Conservation (phyloP, 2,113 vertebrate genomes). For the Aegithalos caudatus region DNA sequence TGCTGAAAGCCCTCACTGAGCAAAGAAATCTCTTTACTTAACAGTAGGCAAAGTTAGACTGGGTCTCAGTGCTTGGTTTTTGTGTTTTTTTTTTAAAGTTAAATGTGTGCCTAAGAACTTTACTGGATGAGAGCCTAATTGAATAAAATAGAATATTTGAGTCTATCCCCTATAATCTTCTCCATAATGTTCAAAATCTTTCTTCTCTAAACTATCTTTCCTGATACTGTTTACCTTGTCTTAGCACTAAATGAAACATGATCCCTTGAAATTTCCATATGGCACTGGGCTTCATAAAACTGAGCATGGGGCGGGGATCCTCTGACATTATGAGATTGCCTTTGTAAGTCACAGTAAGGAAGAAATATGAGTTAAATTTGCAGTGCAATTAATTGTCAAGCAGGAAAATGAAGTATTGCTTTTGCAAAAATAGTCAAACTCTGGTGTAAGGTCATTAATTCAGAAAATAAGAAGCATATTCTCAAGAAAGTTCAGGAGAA, state of each 20-base stretch:
- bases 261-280: neutral
- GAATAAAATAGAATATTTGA: neutral
- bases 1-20: neutral
- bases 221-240: slow-evolving; percentile 28
- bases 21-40: slow-evolving; percentile 1
- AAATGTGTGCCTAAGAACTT: neutral
- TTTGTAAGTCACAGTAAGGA: neutral
- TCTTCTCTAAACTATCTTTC: slow-evolving; percentile 11
- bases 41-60: neutral
- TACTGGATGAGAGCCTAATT: slow-evolving; percentile 7
- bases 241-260: slow-evolving; percentile 22
- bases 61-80: neutral
- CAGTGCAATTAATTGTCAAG: neutral
- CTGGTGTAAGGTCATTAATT: neutral
- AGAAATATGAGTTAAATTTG: neutral
- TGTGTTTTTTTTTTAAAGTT: neutral
- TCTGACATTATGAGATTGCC: neutral
- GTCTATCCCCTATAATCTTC: slow-evolving; percentile 34
- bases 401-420: neutral
- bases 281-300: neutral
- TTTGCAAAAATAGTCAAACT: neutral
- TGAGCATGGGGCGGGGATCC: neutral
- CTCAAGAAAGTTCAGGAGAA: neutral
- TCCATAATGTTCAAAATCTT: neutral
- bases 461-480: neutral